Percentiles rank a stretch among this genome's conserved stretches.
phyloP scores from a whole-genome alignment of 35 echinoderm and acorn worm species.

The Heliocidaris tuberculata region DNA sequence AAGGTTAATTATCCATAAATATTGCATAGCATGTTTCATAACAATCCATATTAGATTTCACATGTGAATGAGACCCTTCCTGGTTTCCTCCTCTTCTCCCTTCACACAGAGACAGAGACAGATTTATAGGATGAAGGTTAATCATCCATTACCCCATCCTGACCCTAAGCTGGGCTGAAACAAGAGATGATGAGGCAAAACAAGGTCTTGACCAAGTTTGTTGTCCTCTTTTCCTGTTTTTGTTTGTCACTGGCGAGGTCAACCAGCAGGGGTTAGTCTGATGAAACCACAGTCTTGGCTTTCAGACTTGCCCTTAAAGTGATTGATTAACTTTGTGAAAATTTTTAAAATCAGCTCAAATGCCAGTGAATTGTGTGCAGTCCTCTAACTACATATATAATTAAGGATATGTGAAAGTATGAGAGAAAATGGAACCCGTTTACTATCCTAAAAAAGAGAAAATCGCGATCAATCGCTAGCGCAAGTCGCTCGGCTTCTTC shows the following conservation, averaged over 20 bases:
- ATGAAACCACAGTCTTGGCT: not conserved
- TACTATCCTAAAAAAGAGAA: no score
- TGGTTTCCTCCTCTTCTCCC: not conserved
- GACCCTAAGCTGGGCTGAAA: constrained; percentile 12
- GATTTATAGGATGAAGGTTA: constrained; percentile 44
- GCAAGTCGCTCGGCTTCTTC: no score
- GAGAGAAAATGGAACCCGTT: no score
- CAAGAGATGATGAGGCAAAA: constrained; percentile 41
- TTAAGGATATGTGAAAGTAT: no score
- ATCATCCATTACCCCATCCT: constrained; percentile 39
- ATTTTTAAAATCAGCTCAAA: no score
- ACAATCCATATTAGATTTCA: not conserved
- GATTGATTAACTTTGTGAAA: no score
- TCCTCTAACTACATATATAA: no score
- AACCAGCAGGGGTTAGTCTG: constrained; percentile 42
- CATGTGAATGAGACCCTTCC: not conserved
- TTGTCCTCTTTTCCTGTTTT: constrained; percentile 49
- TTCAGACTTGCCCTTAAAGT: not conserved
- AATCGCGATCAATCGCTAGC: no score
- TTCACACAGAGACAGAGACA: not conserved
- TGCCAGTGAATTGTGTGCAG: no score
- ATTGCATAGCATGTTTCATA: no score
- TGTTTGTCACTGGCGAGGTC: constrained; percentile 39
- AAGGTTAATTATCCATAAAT: constrained; percentile 41
- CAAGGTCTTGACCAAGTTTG: constrained; percentile 41